These are phyloP conservation scores for Plagiodera versicolora DNA, from an alignment of 2,888 invertebrate genomes.

Conservation along the genomic window DNA sequence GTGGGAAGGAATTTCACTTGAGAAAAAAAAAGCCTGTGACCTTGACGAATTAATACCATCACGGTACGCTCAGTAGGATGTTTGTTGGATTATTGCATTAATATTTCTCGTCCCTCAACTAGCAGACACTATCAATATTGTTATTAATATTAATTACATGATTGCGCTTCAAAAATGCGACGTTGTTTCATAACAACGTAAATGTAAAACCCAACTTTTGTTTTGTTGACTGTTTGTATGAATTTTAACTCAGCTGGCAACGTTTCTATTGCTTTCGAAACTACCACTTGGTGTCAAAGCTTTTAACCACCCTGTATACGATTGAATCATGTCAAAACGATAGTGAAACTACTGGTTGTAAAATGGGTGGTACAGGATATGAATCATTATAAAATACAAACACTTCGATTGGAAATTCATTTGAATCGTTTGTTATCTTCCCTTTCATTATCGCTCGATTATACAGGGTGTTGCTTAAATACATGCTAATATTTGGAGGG, in stretches of 20 bases:
- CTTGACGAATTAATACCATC: too few species aligned
- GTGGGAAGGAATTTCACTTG: too few species aligned
- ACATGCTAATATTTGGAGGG: too few species aligned
- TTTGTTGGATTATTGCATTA: conserved; percentile 8
- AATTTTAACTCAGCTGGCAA: too few species aligned
- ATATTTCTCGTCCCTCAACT: conserved; percentile 17
- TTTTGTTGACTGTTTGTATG: too few species aligned
- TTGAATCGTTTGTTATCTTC: not conserved
- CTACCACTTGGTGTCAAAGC: too few species aligned
- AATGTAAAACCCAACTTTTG: too few species aligned
- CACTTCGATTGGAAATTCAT: not conserved
- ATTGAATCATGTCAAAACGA: not conserved
- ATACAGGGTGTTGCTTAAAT: too few species aligned
- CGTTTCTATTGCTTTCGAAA: too few species aligned
- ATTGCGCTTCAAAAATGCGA: conserved; percentile 13
- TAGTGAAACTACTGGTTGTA: not conserved
- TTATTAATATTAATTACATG: conserved; percentile 6
- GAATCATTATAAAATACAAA: conserved; percentile 17
- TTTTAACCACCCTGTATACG: too few species aligned
- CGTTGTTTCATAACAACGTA: conserved; percentile 1
- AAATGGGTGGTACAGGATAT: conserved; percentile 21
- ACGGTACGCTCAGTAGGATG: not conserved
- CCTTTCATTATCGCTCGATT: too few species aligned
- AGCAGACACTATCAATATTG: conserved; percentile 13
- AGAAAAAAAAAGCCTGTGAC: too few species aligned